Evolutionary conservation across 1,140 invertebrate species (phyloP), one percentile per base, ranked within the genome.

Genomic region (Monochamus saltuarius): DNA sequence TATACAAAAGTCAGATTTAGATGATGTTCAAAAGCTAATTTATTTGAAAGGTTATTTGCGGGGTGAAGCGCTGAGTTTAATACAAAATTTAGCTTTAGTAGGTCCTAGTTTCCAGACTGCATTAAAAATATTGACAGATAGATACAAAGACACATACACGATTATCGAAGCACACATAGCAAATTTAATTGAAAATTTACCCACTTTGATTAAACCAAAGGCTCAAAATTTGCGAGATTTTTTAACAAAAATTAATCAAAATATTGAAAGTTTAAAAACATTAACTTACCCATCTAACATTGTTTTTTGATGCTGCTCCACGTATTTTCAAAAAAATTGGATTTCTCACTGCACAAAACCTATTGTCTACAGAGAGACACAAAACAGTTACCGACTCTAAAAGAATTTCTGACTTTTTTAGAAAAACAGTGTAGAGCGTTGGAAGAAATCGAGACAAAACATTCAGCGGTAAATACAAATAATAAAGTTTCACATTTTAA

Each of bases 151-250:
- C 9, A 47, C 45, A 13, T 47, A 47, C 45, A 47, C 16, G 14
- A 47, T 47, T 22, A 47, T 47, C 16, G 45, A 47, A 13, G 45
- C 13, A 47, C 45, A 47, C 22, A 47, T 47, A 17, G 14, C 45
- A 47, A 47, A 47, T 47, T 47, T 47, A 22, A 2, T 47, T 17
- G 45, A 47, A 47, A 47, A 47, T 47, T 47, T 47, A 22, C 45
- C 45, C 3, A 17, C 3, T 47, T 19, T 47, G 7, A 22, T 47
- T 4, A 47, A 47, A 47, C 45, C 45, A 11, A 47, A 14, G 19
- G 45, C 45, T 6, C 45, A 47, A 47, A 47, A 47, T 47, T 47
- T 47, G 45, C 45, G 45, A 47, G 45, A 47, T 47, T 47, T 47
- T n/a, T 47, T 47, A 47, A 47, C 45, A 16, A 47, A 16, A 22